Evolutionary conservation across 2,797 vertebrate genomes (phyloP).

Genomic region (Scolopax bukidnonensis): DNA sequence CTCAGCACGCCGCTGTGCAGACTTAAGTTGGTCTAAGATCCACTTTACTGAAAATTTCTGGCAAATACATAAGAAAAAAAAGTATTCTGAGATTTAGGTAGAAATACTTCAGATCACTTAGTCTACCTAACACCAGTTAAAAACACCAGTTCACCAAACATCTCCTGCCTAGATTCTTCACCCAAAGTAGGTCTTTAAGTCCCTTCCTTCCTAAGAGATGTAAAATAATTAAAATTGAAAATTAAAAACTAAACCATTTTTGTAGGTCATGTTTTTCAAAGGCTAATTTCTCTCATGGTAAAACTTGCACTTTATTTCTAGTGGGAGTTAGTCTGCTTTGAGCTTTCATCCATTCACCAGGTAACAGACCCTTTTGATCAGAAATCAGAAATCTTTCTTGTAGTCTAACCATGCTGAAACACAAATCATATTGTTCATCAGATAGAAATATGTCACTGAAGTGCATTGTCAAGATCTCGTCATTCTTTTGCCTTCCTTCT

Average conservation of each 20-base stretch:
- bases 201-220: neutral
- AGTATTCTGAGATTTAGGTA: neutral
- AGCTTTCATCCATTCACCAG: neutral
- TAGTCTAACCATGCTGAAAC: neutral
- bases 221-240: neutral
- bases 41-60: neutral
- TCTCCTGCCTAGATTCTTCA: neutral
- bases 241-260: neutral
- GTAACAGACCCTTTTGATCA: neutral
- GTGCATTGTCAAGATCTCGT: neutral
- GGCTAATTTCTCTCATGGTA: neutral
- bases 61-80: neutral
- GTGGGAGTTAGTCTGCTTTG: neutral
- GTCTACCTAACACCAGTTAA: neutral
- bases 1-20: neutral
- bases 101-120: neutral
- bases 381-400: neutral
- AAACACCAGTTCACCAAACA: neutral
- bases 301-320: neutral
- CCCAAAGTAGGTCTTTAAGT: neutral
- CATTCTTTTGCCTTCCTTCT: neutral
- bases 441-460: neutral
- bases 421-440: neutral
- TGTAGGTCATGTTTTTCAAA: neutral
- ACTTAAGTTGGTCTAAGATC: neutral